Percentiles rank a stretch among this genome's conserved stretches.
Conservation (phyloP, 2,888 invertebrate species). For the Thecophora atra region DNA sequence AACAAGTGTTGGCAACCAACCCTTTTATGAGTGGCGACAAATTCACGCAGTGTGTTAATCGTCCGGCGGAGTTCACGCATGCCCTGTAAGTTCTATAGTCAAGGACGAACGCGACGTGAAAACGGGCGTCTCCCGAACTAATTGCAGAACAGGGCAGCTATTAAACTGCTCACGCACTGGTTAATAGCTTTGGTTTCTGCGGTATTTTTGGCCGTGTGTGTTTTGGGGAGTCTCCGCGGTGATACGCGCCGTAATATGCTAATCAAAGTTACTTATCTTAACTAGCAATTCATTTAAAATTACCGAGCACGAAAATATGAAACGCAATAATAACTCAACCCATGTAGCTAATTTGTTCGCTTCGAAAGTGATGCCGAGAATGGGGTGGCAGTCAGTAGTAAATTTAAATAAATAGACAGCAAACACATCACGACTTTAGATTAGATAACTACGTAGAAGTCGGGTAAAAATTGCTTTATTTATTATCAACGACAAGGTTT, state of each 20-base stretch:
- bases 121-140: constrained; percentile 16
- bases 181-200: constrained; percentile 22
- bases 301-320: constrained; percentile 22
- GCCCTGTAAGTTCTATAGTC: too few relatives aligned
- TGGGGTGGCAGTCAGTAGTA: neutral
- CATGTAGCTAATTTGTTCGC: neutral
- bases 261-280: constrained; percentile 49
- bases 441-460: constrained; percentile 37
- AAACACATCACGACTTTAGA: constrained; percentile 41
- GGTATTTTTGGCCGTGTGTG: neutral
- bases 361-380: neutral
- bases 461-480: too few relatives aligned
- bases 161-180: constrained; percentile 33
- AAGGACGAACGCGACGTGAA: neutral
- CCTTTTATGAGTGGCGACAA: constrained; percentile 35
- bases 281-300: constrained; percentile 47
- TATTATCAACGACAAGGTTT: too few relatives aligned
- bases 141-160: constrained; percentile 32
- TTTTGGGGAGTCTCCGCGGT: neutral
- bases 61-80: too few relatives aligned
- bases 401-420: constrained; percentile 43
- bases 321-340: constrained; percentile 1
- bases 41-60: constrained; percentile 36
- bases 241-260: constrained; percentile 41
- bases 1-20: constrained; percentile 26